Evolutionary conservation across 2,888 invertebrate genomes (phyloP).

Genomic region (Pinctada fucata): DNA sequence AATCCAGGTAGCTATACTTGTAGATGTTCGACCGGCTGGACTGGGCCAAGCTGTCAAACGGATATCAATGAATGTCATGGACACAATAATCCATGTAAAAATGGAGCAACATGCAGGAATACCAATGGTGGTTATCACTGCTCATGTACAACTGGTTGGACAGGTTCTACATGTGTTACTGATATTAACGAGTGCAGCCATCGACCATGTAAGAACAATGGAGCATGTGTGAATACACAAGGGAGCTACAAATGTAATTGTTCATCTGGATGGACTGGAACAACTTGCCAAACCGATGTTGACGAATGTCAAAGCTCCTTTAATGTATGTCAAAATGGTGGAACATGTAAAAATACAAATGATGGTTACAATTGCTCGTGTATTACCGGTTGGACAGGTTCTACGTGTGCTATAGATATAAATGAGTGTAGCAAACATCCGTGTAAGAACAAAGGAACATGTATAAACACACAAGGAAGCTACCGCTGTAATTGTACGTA

Average conservation of each 20-base stretch:
- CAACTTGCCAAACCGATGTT: not conserved
- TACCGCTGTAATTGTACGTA: conserved; percentile 3
- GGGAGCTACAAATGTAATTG: conserved; percentile 2
- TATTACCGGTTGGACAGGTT: no score
- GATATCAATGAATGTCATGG: not conserved
- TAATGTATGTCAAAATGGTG: not conserved
- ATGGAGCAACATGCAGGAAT: not conserved
- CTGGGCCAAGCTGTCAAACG: not conserved
- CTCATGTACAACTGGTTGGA: not conserved
- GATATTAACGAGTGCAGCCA: conserved; percentile 25
- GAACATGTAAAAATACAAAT: conserved; percentile 6
- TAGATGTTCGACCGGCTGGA: not conserved
- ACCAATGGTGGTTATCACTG: conserved; percentile 9
- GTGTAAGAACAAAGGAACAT: not conserved
- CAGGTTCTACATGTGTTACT: not conserved
- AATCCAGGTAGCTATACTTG: conserved; percentile 5
- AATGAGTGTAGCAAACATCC: conserved; percentile 10
- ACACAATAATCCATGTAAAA: not conserved
- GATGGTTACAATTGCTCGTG: no score
- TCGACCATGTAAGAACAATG: conserved; percentile 7
- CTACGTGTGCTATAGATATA: conserved; percentile 4
- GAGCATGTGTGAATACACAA: not conserved
- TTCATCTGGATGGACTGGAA: not conserved
- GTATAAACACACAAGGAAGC: conserved; percentile 7
- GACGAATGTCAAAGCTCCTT: conserved; percentile 1